Base-by-base conservation (phyloP, 2,797 vertebrate genomes). In the Enteromius mattozi region DNA sequence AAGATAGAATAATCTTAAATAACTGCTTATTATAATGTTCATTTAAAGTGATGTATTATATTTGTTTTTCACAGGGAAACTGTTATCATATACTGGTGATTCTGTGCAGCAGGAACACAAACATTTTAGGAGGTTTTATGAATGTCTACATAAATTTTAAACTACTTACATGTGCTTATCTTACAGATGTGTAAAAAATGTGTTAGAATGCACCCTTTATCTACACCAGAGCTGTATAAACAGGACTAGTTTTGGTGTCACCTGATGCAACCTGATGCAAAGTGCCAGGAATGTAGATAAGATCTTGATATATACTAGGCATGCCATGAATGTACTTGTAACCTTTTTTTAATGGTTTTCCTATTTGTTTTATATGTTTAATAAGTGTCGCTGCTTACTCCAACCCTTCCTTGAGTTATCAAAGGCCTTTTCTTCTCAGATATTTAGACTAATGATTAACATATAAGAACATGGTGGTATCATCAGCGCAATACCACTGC, bases 11-110 rank as follows among this genome's bases (percentile, higher is more conserved):
- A 42, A 68, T 2, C 3, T 6, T 54, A 21, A 54, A 54, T 21
- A n/a, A 40, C 21, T n/a, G 6, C 40, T 72, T 8, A 47, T 47
- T 33, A 51, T 51, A 74, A 33, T 24, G 21, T n/a, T 42, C 0
- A 49, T 49, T 49, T 72, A 21, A 51, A 3, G 2, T 21, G 42
- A 14, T 33, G 51, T 14, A 27, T 51, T 2, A 7, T 30, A 16
- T 33, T 37, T 80, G 59, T 13, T 51, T 35, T 35, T 35, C 33
- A 35, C 33, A 35, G 3, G n/a, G 85, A 14, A 47, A 86, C 56
- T 30, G 66, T 83, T 40, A 92, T 84, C 81, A 84, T 88, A 70
- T 82, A 84, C 35, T 86, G 76, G 81, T 90, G 82, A 30, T 75
- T 88, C 77, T 85, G 47, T 6, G 61, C 14, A 86, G 27, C 37